Percentiles rank a stretch among this genome's conserved stretches.
Conservation (phyloP, 2,888 invertebrate genomes). For the Chrysolina americana region DNA sequence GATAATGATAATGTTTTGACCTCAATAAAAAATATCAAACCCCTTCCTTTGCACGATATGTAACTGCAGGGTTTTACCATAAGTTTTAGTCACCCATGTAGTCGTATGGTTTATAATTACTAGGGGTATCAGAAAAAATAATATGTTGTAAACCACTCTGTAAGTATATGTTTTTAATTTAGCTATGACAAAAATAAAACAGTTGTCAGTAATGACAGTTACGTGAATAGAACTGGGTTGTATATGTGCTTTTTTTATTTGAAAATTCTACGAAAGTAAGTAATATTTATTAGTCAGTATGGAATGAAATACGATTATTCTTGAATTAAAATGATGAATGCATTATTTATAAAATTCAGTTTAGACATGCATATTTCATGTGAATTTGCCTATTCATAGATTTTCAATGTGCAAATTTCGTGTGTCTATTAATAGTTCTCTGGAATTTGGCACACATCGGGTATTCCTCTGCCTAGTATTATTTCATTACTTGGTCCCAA, state of each 20-base stretch:
- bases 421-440: not conserved
- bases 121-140: too few relatives aligned
- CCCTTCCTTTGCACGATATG: too few relatives aligned
- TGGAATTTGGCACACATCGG: not conserved
- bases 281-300: not conserved
- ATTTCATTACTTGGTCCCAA: too few relatives aligned
- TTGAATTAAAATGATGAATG: not conserved
- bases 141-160: too few relatives aligned
- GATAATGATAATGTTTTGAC: too few relatives aligned
- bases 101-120: too few relatives aligned
- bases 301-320: slow-evolving; percentile 10
- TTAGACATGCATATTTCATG: not conserved
- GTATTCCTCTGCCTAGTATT: too few relatives aligned
- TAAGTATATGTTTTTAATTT: not conserved
- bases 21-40: too few relatives aligned
- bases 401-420: not conserved
- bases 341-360: not conserved
- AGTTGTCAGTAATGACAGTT: slow-evolving; percentile 9
- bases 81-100: too few relatives aligned
- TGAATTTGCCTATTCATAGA: slow-evolving; percentile 2
- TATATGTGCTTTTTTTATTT: too few relatives aligned
- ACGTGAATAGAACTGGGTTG: not conserved
- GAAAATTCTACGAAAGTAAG: not conserved
- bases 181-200: not conserved
- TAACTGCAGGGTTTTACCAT: too few relatives aligned